These are phyloP conservation scores for Arctia plantaginis DNA, from an alignment of 2,888 invertebrate species.

Conservation along the genomic window DNA sequence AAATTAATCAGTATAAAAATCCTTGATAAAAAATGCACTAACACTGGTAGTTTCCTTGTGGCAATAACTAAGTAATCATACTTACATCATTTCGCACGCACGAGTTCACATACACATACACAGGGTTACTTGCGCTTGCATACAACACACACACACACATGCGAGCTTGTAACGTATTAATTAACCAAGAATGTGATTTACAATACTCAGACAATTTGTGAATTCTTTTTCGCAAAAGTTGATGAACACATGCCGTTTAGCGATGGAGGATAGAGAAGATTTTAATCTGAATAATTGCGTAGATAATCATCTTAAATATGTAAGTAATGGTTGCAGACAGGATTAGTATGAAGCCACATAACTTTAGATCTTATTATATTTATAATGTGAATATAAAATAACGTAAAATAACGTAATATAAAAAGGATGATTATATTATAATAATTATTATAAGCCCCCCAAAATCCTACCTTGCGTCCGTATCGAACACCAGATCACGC, in stretches of 20 bases:
- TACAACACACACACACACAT: slow-evolving; percentile 33
- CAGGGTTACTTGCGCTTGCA: slow-evolving; percentile 28
- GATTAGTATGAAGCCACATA: not conserved
- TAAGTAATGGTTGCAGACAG: not conserved
- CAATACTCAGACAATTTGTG: slow-evolving; percentile 54
- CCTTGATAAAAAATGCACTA: slow-evolving; percentile 48
- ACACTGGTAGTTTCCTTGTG: slow-evolving; percentile 49
- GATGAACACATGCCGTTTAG: slow-evolving; percentile 45
- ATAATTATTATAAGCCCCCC: too few species aligned
- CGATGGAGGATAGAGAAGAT: slow-evolving; percentile 34
- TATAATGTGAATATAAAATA: not conserved
- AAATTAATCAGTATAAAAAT: slow-evolving; percentile 28
- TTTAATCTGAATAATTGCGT: slow-evolving; percentile 5
- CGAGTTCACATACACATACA: slow-evolving; percentile 36
- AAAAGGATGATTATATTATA: too few species aligned
- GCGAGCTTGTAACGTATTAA: slow-evolving; percentile 53
- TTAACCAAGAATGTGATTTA: slow-evolving; percentile 68
- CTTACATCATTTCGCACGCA: slow-evolving; percentile 52
- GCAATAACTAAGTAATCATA: slow-evolving; percentile 50
- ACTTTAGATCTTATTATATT: not conserved
- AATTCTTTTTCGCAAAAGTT: slow-evolving; percentile 57
- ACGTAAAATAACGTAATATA: too few species aligned
- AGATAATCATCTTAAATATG: not conserved
- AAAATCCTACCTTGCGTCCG: too few species aligned
- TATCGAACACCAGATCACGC: too few species aligned